Base-by-base conservation (phyloP, 2,888 invertebrate species). In the Pollenia amentaria region DNA sequence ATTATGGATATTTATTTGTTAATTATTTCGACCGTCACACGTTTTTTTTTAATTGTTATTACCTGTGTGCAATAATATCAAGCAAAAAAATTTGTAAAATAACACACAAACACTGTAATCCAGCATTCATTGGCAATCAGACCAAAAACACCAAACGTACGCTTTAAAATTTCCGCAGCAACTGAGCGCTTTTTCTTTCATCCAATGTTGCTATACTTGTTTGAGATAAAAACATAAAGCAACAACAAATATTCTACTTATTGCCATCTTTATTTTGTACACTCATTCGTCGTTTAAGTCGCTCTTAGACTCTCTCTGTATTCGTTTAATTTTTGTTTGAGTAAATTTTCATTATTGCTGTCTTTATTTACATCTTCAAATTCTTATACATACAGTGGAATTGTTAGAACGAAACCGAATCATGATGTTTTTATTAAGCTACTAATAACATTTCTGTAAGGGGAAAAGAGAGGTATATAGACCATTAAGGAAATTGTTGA, bases 131-230 rank as follows among this genome's bases (percentile, higher is more conserved):
- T 57, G 29, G 11, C 51, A 64, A 11, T 48, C 64, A 77, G 14
- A 64, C 73, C 44, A 69, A 77, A 77, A 76, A 84, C 73, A 84
- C 87, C 77, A 84, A 89, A 84, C 87, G 84, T 80, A 80, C 88
- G 84, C 88, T 89, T 86, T 86, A 85, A 87, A 89, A 87, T 88
- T 89, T 88, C 89, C 85, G 88, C 87, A 84, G 84, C 88, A 86
- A 88, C 89, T 89, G 87, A 88, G 85, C 82, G 82, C 73, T 82
- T 85, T 85, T 85, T 85, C 78, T 62, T 82, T 4, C 76, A 77
- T 82, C 62, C 85, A 85, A 78, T 69, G 42, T 82, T 81, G 78
- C 85, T 85, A 78, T 78, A 85, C 85, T 85, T 82, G 78, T 82
- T 85, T 85, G 80, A 85, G 80, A 77, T 72, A 44, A 80, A 79